Base-by-base conservation (phyloP, 2,113 vertebrate genomes). In the Malaclemys terrapin region DNA sequence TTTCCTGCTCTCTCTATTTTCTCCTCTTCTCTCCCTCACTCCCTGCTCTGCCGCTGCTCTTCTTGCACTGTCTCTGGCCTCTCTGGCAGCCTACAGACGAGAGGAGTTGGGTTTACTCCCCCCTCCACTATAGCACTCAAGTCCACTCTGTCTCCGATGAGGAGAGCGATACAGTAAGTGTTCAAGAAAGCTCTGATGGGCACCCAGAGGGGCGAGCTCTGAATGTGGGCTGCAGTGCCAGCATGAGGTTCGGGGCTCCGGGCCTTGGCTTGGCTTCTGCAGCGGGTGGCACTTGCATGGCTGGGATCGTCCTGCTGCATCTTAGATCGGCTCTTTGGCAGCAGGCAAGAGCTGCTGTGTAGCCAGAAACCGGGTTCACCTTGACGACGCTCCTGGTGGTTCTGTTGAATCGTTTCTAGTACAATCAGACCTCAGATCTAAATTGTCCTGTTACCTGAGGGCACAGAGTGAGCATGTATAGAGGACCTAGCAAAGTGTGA, bases 61-160 rank as follows among this genome's bases (percentile, higher is more conserved):
- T 98, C 98, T 98, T 97, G 98, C 98, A 97, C 98, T 98, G 93
- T 97, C 98, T 97, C 98, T 98, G 98, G 97, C 98, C 98, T 97
- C 97, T 98, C 97, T 98, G 95, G 91, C 99, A 99, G 99, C 99
- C 99, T 98, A 99, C 99, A 98, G 99, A 99, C 90, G 99, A 99
- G 98, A 99, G 98, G 98, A 99, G 99, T 98, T 99, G 99, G 99
- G 99, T 99, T 98, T 99, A 99, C 98, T 99, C 99, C 98, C 99
- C 99, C 84, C 99, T 99, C 97, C 99, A 99, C 99, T 99, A 99
- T 99, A 99, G 98, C 97, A 95, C 99, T 96, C 99, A 99, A 93
- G 98, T 98, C 97, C 99, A 98, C 97, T 98, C 98, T 96, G 98
- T 99, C 98, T 99, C 99, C 95, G 99, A 99, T 98, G 99, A 99